Percentiles rank a stretch among this genome's conserved stretches.
Evolutionary conservation across 2,113 vertebrate species (phyloP).

Genomic region (Dipodomys spectabilis): DNA sequence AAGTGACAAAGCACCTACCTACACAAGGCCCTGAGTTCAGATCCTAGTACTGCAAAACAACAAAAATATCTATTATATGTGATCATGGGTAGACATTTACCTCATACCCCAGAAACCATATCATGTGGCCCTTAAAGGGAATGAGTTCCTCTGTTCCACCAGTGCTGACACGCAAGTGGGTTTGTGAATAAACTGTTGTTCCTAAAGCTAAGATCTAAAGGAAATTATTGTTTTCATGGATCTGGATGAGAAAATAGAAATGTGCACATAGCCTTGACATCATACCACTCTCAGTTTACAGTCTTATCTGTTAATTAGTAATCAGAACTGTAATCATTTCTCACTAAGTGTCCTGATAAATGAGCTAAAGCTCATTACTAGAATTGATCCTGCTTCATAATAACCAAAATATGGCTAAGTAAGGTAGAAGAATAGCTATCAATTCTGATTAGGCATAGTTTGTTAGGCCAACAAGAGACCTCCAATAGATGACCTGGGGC

Average conservation of each 20-base stretch:
- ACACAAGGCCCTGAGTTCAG: too few species aligned
- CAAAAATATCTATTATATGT: too few species aligned
- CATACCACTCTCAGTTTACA: background rate
- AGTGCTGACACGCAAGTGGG: background rate
- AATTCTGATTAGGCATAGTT: background rate
- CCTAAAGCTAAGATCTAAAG: slow-evolving; percentile 9
- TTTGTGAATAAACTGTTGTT: background rate
- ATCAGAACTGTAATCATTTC: background rate
- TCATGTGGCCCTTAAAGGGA: background rate
- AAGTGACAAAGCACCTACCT: too few species aligned
- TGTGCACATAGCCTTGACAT: background rate
- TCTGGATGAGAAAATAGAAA: slow-evolving; percentile 15
- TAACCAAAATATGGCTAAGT: background rate
- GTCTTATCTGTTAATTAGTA: slow-evolving; percentile 8
- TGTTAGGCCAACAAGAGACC: background rate
- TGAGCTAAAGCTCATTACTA: slow-evolving; percentile 3
- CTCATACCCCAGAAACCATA: background rate
- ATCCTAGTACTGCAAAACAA: too few species aligned
- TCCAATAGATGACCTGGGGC: background rate
- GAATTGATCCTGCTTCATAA: background rate
- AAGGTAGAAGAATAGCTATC: background rate
- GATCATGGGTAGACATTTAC: too few species aligned
- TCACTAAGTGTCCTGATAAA: background rate
- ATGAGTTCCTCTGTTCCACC: background rate
- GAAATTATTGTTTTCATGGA: background rate